These are phyloP conservation scores for Macaria liturata DNA, from an alignment of 2,888 invertebrate genomes.

Conservation along the genomic window DNA sequence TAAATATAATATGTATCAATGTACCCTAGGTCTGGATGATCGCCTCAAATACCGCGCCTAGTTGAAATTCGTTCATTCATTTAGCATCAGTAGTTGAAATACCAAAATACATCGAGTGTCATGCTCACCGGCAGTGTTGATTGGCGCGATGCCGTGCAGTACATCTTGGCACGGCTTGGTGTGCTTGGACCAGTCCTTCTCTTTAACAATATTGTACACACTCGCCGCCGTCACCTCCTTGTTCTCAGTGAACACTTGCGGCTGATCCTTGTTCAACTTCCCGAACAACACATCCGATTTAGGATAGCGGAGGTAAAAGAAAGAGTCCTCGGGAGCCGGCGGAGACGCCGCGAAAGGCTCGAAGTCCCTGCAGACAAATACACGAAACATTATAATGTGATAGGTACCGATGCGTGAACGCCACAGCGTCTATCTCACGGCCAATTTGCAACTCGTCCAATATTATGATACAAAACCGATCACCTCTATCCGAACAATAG, in stretches of 20 bases:
- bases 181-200: constrained; percentile 85
- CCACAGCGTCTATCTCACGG: constrained; percentile 5
- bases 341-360: constrained; percentile 84
- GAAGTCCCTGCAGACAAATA: constrained; percentile 61
- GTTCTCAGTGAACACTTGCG: constrained; percentile 45
- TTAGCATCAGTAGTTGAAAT: constrained; percentile 34
- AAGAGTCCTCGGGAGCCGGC: constrained; percentile 89
- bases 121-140: constrained; percentile 66
- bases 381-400: not conserved
- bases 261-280: constrained; percentile 41
- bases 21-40: constrained; percentile 1
- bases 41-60: not conserved
- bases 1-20: too few species aligned
- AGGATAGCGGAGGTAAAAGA: constrained; percentile 87
- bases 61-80: constrained; percentile 11
- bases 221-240: constrained; percentile 53
- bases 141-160: constrained; percentile 75
- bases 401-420: not conserved
- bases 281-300: constrained; percentile 68
- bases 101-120: constrained; percentile 33
- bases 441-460: constrained; percentile 4
- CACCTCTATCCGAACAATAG: constrained; percentile 17
- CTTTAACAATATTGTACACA: constrained; percentile 55
- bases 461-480: constrained; percentile 9
- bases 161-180: constrained; percentile 87